Conservation (phyloP, 2,888 invertebrate species). For the Coleophora deauratella region DNA sequence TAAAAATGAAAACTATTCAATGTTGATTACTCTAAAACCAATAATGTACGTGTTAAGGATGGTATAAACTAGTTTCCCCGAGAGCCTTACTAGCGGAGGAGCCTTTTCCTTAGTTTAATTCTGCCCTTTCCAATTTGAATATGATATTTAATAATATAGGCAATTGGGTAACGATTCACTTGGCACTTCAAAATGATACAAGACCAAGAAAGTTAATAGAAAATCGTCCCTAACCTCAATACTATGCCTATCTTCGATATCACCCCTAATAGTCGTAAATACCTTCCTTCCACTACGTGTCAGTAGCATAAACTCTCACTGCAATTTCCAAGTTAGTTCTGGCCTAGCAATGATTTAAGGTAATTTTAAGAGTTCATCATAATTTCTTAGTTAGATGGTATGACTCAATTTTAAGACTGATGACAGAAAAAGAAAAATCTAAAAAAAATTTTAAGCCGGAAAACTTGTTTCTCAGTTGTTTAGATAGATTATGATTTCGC, state of each 20-base stretch:
- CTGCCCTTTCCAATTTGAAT: conserved; percentile 33
- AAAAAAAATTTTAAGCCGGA: conserved; percentile 37
- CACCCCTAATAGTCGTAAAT: conserved; percentile 35
- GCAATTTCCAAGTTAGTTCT: conserved; percentile 46
- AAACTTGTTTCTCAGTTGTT: conserved; percentile 46
- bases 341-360: conserved; percentile 63
- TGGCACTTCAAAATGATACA: background rate
- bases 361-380: conserved; percentile 58
- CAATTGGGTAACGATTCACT: conserved; percentile 27
- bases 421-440: conserved; percentile 54
- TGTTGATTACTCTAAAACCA: conserved; percentile 73
- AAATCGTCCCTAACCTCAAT: conserved; percentile 43
- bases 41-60: conserved; percentile 61
- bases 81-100: conserved; percentile 65
- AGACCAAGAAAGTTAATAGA: conserved; percentile 4
- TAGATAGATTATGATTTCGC: conserved; percentile 34
- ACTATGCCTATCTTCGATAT: conserved; percentile 30
- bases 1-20: conserved; percentile 70
- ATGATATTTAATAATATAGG: conserved; percentile 35
- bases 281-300: conserved; percentile 26
- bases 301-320: conserved; percentile 22
- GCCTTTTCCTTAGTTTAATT: conserved; percentile 67
- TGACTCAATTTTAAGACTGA: conserved; percentile 76
- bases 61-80: conserved; percentile 69
- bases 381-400: conserved; percentile 66